Evolutionary conservation across 2,888 invertebrate species (phyloP).

Genomic region (Ypsolopha sequella): DNA sequence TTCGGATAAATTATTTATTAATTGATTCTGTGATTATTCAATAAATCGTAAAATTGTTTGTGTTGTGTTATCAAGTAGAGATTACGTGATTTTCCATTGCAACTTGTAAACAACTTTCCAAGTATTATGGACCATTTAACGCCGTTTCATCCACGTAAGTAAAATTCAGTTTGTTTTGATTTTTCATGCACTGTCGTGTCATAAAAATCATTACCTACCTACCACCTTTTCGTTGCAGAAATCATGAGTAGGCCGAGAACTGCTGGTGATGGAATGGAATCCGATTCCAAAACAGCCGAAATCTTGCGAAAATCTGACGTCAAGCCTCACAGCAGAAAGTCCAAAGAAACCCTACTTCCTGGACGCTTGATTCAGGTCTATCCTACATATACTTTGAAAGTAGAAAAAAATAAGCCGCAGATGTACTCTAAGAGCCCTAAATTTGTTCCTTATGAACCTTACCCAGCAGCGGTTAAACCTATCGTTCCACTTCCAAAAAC

Average conservation of each 20-base stretch:
- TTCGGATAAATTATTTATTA: too few species aligned
- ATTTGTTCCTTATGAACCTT: slow-evolving; percentile 91
- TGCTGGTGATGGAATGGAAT: slow-evolving; percentile 86
- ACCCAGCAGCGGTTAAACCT: slow-evolving; percentile 86
- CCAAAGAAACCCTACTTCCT: slow-evolving; percentile 29
- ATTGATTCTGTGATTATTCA: too few species aligned
- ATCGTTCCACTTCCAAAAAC: slow-evolving; percentile 70
- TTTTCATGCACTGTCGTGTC: slow-evolving; percentile 10
- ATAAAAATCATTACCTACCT: slow-evolving; percentile 1
- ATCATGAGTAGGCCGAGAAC: slow-evolving; percentile 67
- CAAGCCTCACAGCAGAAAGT: slow-evolving; percentile 14
- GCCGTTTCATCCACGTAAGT: slow-evolving; percentile 36
- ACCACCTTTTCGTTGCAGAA: slow-evolving; percentile 25
- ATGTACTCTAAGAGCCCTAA: slow-evolving; percentile 78
- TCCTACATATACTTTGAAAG: slow-evolving; percentile 72
- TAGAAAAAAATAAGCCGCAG: slow-evolving; percentile 65
- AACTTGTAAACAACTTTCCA: not conserved
- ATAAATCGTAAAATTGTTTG: too few species aligned
- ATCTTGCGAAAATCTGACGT: slow-evolving; percentile 16
- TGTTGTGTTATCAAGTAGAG: too few species aligned
- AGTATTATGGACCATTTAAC: slow-evolving; percentile 27
- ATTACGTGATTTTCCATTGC: not conserved
- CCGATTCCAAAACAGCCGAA: slow-evolving; percentile 44
- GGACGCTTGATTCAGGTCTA: slow-evolving; percentile 50
- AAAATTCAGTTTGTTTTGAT: not conserved